These are phyloP conservation scores for Typhlichthys eigenmanni DNA, from an alignment of 2,797 vertebrate species.

Conservation along the genomic window DNA sequence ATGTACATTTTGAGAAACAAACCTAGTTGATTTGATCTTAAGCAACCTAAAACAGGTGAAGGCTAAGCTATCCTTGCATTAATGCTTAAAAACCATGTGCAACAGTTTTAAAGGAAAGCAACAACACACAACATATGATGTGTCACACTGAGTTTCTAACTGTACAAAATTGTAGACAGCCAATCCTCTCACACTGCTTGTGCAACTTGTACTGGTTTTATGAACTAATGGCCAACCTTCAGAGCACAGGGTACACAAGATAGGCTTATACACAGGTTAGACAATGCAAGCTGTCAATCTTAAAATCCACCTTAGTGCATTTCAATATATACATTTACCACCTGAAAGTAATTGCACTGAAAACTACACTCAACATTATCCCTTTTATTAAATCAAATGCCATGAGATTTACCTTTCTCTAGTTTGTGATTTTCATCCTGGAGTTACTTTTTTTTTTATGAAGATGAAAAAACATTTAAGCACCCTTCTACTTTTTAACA, in stretches of 20 bases:
- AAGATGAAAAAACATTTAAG: not conserved
- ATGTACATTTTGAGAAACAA: conserved; percentile 33
- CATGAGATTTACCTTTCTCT: conserved; percentile 29
- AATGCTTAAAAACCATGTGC: conserved; percentile 2
- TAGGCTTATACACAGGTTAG: conserved; percentile 34
- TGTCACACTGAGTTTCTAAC: conserved; percentile 32
- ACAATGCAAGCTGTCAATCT: conserved; percentile 31
- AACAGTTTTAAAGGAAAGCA: conserved; percentile 22
- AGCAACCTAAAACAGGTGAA: conserved; percentile 26
- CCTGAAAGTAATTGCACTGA: conserved; percentile 31
- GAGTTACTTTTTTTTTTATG: conserved; percentile 31
- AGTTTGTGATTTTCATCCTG: conserved; percentile 13
- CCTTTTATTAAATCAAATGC: conserved; percentile 73
- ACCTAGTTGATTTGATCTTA: conserved; percentile 14
- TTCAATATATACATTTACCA: conserved; percentile 36
- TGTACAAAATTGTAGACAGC: conserved; percentile 23
- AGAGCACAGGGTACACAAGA: conserved; percentile 23
- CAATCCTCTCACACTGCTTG: conserved; percentile 11
- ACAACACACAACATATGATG: conserved; percentile 24
- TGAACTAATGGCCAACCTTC: conserved; percentile 17
- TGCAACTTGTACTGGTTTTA: conserved; percentile 18
- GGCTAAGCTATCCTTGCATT: conserved; percentile 6
- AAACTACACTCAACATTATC: conserved; percentile 53
- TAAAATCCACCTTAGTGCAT: conserved; percentile 61
- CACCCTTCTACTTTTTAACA: conserved; percentile 18